Evolutionary conservation across 2,888 invertebrate genomes (phyloP), one percentile per base, ranked within the genome.

Genomic region (Eudemis profundana): DNA sequence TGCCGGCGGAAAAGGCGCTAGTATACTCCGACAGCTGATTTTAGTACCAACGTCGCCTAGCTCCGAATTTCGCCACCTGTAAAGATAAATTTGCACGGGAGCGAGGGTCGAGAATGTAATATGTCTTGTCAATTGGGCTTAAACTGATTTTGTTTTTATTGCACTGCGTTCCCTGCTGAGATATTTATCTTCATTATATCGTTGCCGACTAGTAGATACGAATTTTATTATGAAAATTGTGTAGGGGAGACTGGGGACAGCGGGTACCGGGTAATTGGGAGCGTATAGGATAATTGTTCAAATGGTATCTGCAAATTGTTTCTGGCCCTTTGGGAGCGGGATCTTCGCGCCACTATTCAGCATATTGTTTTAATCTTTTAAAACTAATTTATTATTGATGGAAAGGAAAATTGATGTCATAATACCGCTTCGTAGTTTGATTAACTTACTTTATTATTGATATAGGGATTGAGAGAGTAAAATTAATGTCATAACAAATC

Each of bases 101-200:
- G 33, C 51, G 68, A 72, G 81, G 81, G 81, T 78, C 76, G 75
- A 72, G 69, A 73, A 70, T 70, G 79, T 82, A 81, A 84, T 84
- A 83, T 77, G 81, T 86, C 87, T 85, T 89, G 89, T 87, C 89
- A 88, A 90, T 89, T 85, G 88, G 79, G 86, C 86, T 84, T 84
- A 85, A 87, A 87, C 87, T 85, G 89, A 89, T 90, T 87, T 83
- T 78, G 83, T 87, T 91, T 90, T 91, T 90, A 90, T 90, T 86
- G 87, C 83, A 53, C 61, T 67, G 73, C 70, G 77, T 75, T 89
- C 90, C 91, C 90, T 71, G 77, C 70, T 67, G 90, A 78, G 89
- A 88, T 89, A 91, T 91, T 89, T 85, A 90, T 91, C 90, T 90
- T 86, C 88, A 91, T 91, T 87, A 84, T 78, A 80, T 82, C 79